Evolutionary conservation across 2,888 invertebrate species (phyloP).

Genomic region (Tineola bisselliella): DNA sequence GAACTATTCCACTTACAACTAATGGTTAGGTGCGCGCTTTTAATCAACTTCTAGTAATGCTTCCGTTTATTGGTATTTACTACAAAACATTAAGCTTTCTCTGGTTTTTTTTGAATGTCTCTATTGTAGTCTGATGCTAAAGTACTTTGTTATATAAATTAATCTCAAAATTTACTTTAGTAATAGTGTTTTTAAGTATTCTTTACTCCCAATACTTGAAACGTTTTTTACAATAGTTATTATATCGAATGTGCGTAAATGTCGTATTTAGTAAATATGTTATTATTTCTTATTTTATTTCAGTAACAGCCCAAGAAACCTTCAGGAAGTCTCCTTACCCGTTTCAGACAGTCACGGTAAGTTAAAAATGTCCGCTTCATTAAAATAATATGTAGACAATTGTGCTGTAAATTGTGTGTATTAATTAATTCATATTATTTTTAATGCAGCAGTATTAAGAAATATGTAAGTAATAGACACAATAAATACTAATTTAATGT

Average conservation of each 20-base stretch:
- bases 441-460: background rate
- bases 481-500: background rate
- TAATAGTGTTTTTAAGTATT: no score
- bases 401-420: background rate
- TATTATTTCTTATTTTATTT: constrained; percentile 33
- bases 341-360: constrained; percentile 52
- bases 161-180: no score
- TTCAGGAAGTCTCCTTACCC: constrained; percentile 73
- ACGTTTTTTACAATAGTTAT: no score
- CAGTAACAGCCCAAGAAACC: constrained; percentile 76
- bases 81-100: background rate
- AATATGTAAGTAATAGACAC: background rate
- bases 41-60: background rate
- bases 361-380: constrained; percentile 18
- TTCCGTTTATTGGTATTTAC: background rate
- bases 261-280: no score
- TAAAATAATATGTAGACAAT: no score
- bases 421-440: constrained; percentile 14
- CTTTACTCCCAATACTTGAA: no score
- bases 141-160: no score
- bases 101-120: no score
- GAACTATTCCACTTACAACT: background rate
- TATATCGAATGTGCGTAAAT: no score
- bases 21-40: background rate
- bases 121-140: no score